Evolutionary conservation across 2,797 vertebrate species (phyloP).

Genomic region (Limnodromus scolopaceus): DNA sequence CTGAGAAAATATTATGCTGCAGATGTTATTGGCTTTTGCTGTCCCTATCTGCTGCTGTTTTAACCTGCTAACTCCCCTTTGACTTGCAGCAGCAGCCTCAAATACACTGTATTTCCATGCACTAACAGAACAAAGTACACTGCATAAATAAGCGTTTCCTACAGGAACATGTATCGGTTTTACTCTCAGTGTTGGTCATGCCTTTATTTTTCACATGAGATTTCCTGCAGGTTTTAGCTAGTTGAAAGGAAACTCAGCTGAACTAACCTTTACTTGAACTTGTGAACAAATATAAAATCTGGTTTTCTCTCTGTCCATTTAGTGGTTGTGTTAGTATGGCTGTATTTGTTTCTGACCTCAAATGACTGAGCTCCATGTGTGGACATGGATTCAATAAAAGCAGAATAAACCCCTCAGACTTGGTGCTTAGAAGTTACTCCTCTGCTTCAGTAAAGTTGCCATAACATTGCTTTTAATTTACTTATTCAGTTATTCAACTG

Average conservation of each 20-base stretch:
- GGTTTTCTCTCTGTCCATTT: background rate
- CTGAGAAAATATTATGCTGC: background rate
- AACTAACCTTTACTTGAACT: background rate
- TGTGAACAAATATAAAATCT: background rate
- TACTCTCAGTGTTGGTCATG: background rate
- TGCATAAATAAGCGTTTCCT: background rate
- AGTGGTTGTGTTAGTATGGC: background rate
- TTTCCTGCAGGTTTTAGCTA: background rate
- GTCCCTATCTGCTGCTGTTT: background rate
- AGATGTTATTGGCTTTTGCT: background rate
- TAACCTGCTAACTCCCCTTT: background rate
- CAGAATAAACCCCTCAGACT: background rate
- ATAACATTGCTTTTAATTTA: conserved; percentile 49
- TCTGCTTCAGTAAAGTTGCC: background rate
- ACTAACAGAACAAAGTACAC: background rate
- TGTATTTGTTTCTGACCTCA: background rate
- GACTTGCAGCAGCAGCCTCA: background rate
- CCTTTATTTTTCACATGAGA: background rate
- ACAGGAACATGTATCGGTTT: background rate
- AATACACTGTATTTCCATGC: background rate
- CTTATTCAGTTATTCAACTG: conserved; percentile 6
- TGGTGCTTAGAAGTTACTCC: background rate
- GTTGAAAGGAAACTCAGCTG: background rate
- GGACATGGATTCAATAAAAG: background rate
- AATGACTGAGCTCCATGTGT: background rate